Evolutionary conservation across 2,113 vertebrate species (phyloP).

Genomic region (Trinectes maculatus): DNA sequence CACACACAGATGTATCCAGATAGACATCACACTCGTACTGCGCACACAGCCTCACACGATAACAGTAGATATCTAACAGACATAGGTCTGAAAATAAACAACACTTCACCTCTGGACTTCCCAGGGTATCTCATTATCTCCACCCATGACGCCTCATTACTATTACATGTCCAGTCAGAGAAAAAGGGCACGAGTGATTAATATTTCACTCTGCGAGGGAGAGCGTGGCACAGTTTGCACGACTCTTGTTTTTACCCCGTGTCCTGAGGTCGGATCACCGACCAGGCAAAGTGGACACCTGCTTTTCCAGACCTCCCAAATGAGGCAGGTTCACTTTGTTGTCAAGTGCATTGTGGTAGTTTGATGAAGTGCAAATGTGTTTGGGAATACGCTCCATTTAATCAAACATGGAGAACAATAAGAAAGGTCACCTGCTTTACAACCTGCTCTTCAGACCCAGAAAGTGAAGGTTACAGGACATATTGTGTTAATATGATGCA

Average conservation of each 20-base stretch:
- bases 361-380: slow-evolving; percentile 3
- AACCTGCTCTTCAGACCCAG: neutral
- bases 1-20: slow-evolving; percentile 1
- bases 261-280: neutral
- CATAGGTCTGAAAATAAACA: slow-evolving; percentile 48
- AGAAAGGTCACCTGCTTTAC: no score
- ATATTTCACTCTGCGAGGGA: slow-evolving; percentile 64
- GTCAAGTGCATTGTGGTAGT: neutral
- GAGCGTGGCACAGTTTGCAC: slow-evolving; percentile 34
- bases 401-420: no score
- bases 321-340: neutral
- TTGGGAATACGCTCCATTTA: neutral
- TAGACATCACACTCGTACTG: slow-evolving; percentile 11
- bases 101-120: slow-evolving; percentile 38
- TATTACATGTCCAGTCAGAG: slow-evolving; percentile 61
- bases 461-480: neutral
- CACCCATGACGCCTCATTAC: slow-evolving; percentile 71
- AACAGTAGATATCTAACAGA: slow-evolving; percentile 11
- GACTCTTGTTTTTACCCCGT: neutral
- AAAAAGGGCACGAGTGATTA: slow-evolving; percentile 70
- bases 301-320: neutral
- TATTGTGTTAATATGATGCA: neutral
- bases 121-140: slow-evolving; percentile 72
- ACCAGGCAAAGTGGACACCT: neutral
- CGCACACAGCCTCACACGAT: slow-evolving; percentile 17